Percentiles rank a stretch among this genome's conserved stretches.
phyloP scores from a whole-genome alignment of 2,797 vertebrate genomes.

The Picus viridis region DNA sequence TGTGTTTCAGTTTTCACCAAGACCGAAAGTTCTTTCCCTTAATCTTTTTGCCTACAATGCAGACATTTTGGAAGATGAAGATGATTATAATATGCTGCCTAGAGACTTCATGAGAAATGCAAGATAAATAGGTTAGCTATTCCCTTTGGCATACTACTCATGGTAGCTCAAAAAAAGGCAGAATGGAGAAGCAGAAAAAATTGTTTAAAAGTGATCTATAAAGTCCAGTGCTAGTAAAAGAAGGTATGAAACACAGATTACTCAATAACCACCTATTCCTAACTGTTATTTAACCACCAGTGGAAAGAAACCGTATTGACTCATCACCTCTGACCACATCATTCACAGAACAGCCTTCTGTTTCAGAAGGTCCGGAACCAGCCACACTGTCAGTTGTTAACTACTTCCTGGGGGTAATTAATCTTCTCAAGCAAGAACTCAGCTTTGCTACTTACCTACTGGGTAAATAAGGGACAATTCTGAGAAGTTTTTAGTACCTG shows the following conservation, averaged over 20 bases:
- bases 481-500: background rate
- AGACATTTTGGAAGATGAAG: conserved; percentile 26
- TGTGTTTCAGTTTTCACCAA: background rate
- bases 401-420: background rate
- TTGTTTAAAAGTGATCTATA: background rate
- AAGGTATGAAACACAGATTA: background rate
- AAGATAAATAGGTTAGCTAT: conserved; percentile 49
- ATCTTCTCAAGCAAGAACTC: background rate
- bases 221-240: background rate
- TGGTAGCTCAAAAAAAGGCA: background rate
- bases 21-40: background rate
- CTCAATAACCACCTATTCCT: background rate
- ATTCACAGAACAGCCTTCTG: background rate
- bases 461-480: background rate
- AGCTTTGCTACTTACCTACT: background rate
- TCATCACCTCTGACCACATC: background rate
- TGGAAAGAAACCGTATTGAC: background rate
- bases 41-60: background rate
- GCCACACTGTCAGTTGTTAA: background rate
- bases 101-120: background rate
- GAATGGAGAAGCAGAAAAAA: background rate
- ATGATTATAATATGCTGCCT: background rate
- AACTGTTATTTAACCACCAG: background rate
- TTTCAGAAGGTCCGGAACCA: background rate
- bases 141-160: background rate